These are phyloP conservation scores for Eira barbara DNA, from an alignment of 2,113 vertebrate species.

Conservation along the genomic window DNA sequence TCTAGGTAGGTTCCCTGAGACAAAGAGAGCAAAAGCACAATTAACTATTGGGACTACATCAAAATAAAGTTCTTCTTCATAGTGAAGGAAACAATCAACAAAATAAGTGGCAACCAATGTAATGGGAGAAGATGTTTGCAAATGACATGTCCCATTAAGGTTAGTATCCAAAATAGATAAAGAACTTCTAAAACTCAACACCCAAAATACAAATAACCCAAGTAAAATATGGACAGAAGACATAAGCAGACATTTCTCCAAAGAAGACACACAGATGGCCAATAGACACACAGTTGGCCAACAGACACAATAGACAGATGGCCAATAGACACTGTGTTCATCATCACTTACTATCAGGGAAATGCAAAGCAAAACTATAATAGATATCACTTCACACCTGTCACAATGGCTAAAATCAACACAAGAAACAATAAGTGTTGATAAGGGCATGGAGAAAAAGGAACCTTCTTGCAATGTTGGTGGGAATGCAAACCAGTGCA, in stretches of 20 bases:
- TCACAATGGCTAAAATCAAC: neutral
- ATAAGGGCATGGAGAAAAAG: neutral
- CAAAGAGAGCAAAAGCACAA: neutral
- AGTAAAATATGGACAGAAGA: neutral
- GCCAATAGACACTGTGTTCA: neutral
- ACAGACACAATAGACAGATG: neutral
- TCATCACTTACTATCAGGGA: neutral
- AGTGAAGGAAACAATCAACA: neutral
- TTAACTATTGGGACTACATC: neutral
- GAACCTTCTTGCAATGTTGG: neutral
- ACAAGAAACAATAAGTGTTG: neutral
- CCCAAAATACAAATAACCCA: neutral
- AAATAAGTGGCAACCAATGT: neutral
- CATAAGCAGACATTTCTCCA: neutral
- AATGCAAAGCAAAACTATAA: neutral
- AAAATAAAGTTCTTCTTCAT: neutral
- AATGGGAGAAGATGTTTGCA: neutral
- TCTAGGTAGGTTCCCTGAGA: neutral
- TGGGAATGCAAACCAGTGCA: neutral
- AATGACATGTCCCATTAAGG: neutral
- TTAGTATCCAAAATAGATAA: neutral
- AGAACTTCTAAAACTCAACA: neutral
- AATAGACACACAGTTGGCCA: neutral
- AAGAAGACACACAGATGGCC: neutral
- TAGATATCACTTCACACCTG: neutral